Percentiles rank a stretch among this genome's conserved stretches.
phyloP scores from a whole-genome alignment of 92 coral and sea anemone genomes.

The Isaurus tuberculatus region DNA sequence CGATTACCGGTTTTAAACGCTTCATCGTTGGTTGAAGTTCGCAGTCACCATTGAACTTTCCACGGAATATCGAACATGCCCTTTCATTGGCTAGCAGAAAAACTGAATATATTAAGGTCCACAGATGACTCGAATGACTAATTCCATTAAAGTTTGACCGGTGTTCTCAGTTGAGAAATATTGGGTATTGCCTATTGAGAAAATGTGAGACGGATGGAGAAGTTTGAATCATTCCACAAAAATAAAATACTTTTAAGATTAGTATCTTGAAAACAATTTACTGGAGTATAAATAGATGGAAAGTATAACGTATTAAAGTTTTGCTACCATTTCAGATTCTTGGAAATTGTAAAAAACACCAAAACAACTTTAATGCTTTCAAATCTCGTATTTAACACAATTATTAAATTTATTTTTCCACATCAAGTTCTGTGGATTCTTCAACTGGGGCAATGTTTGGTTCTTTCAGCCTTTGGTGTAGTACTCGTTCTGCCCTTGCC shows the following conservation, averaged over 20 bases:
- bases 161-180: neutral
- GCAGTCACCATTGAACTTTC: neutral
- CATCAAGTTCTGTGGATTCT: neutral
- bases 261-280: slow-evolving; percentile 4
- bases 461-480: neutral
- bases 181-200: neutral
- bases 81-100: slow-evolving; percentile 3
- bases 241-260: too few species aligned
- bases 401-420: neutral
- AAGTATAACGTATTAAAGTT: neutral
- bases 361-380: neutral
- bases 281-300: neutral
- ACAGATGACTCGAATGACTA: neutral
- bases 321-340: neutral
- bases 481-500: neutral
- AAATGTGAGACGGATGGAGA: neutral
- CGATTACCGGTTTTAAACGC: slow-evolving; percentile 10
- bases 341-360: neutral
- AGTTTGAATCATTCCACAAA: too few species aligned
- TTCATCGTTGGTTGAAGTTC: neutral
- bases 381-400: neutral
- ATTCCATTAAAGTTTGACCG: neutral
- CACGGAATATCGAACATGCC: neutral
- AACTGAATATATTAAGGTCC: neutral
- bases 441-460: slow-evolving; percentile 10